Base-by-base conservation (phyloP, 2,888 invertebrate species). In the Cryptocheilus praepositus region DNA sequence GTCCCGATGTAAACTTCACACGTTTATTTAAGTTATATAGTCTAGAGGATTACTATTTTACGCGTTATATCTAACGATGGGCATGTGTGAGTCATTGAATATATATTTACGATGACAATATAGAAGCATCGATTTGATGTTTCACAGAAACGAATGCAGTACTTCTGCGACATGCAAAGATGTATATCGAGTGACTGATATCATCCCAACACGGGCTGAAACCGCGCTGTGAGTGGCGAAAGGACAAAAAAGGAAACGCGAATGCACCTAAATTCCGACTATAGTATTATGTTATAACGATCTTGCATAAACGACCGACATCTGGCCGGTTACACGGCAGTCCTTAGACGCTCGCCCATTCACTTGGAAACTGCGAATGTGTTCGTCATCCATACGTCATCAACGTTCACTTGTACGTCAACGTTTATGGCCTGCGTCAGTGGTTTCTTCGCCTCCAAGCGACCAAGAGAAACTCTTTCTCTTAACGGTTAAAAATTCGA, bases 261-360 rank as follows among this genome's bases (percentile, higher is more conserved):
- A 61, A 49, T 61, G 57, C 54, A 49, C 46, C 44, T 67, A 77
- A 74, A 67, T 70, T 70, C 49, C 67, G 63, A 62, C 45, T 64
- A 63, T 36, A 52, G 59, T 45, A 49, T 71, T 76, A 70, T 66
- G 71, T 55, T 72, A 69, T 63, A 74, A 79, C 64, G 73, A 77
- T 75, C 73, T 77, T 73, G 80, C 74, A 79, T 79, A 80, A 80
- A 77, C 69, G 67, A 52, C 57, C 66, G 69, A 70, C 71, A 80
- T 77, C 70, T 77, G 74, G 65, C 51, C 46, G 28, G n/a, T 16
- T 62, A 22, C 45, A 15, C 44, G 21, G 13, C 56, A n/a, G 56
- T 46, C 70, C 52, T 73, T 51, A 18, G 44, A 13, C n/a, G 57
- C 45, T 56, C 45, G 61, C 46, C 73, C 78, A 64, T 78, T 79